Evolutionary conservation across 2,113 vertebrate species (phyloP), one percentile per base, ranked within the genome.

Genomic region (Odontophorus gujanensis): DNA sequence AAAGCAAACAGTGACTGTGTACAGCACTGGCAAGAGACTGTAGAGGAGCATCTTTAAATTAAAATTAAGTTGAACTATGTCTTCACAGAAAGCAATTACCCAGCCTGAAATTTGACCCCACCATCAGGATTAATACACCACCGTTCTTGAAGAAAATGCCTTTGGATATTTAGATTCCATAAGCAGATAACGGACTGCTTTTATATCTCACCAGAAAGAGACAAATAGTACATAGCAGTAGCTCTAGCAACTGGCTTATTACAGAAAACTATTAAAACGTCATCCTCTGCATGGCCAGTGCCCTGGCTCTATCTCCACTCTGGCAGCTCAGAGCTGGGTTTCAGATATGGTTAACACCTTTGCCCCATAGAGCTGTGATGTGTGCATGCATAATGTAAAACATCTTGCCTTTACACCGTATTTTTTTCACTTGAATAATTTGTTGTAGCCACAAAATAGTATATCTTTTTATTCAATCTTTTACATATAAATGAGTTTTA

Each of bases 401-500:
- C 45, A 85, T 81, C 75, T 85, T 80, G 55, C 25, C 69, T 66
- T 48, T n/a, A 83, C 79, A 61, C 36, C 18, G 5, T 51, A 9
- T 88, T 57, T 71, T 80, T 92, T 82, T 30, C 74, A 74, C 66
- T 45, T 72, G 16, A n/a, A 22, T 94, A 87, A 93, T 94, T 85
- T 87, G 74, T 92, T 87, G 74, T 74, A 51, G 36, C 85, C 88
- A 58, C 80, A 88, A 90, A 55, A 62, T 71, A 57, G 36, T 53
- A 90, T 85, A 86, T 94, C 68, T 94, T 96, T 94, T 93, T 92
- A 81, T 92, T 93, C 83, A 67, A 92, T 94, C 93, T 88, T 92
- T 94, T 93, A 88, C 93, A 95, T 95, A 96, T 87, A 97, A 90
- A 97, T 96, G 93, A 95, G 94, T 86, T 96, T 96, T 95, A 95